Evolutionary conservation across 2,888 invertebrate genomes (phyloP).

Genomic region (Agonopterix alstromeriana): DNA sequence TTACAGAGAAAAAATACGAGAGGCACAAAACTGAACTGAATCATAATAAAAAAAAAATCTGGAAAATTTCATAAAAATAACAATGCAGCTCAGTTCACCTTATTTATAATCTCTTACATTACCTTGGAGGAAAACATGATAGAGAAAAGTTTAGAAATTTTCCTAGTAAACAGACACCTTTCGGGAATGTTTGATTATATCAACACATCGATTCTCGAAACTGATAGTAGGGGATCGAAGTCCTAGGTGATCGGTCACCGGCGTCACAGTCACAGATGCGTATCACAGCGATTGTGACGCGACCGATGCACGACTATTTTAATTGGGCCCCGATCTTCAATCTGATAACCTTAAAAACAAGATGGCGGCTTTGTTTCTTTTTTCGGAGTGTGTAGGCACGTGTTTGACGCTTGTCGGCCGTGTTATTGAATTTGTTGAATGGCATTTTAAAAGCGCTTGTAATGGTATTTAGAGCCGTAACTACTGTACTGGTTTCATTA

Average conservation of each 20-base stretch:
- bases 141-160: too few species aligned
- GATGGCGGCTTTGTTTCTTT: slow-evolving; percentile 59
- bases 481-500: background rate
- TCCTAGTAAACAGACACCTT: too few species aligned
- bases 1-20: too few species aligned
- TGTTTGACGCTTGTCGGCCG: slow-evolving; percentile 48
- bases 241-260: slow-evolving; percentile 65
- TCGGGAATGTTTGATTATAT: too few species aligned
- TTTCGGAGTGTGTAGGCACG: slow-evolving; percentile 42
- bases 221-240: slow-evolving; percentile 21
- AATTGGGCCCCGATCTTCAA: slow-evolving; percentile 67
- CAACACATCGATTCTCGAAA: too few species aligned
- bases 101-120: too few species aligned
- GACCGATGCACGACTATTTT: slow-evolving; percentile 74
- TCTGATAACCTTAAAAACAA: slow-evolving; percentile 56
- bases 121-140: too few species aligned
- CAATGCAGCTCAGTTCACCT: too few species aligned
- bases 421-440: slow-evolving; percentile 26
- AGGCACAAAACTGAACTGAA: too few species aligned
- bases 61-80: too few species aligned
- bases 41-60: too few species aligned
- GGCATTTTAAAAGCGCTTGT: slow-evolving; percentile 18
- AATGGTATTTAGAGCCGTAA: slow-evolving; percentile 3
- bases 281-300: slow-evolving; percentile 68
- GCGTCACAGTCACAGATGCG: slow-evolving; percentile 55